Conservation (phyloP, 2,113 vertebrate species). For the Balaenoptera acutorostrata region DNA sequence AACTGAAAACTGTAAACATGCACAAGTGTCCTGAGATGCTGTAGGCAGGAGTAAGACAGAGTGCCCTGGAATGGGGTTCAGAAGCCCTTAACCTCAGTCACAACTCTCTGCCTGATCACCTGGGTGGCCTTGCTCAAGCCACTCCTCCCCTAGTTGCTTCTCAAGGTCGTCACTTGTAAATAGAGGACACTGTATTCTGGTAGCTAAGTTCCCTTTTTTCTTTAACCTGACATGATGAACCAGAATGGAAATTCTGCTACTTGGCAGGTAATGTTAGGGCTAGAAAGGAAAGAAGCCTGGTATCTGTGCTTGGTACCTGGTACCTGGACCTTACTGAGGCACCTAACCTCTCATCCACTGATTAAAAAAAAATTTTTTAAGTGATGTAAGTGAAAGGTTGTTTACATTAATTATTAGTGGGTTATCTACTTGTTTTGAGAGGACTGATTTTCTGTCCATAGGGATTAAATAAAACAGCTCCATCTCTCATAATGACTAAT, state of each 20-base stretch:
- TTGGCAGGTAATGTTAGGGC: neutral
- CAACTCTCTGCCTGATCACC: neutral
- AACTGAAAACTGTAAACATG: neutral
- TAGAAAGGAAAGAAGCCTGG: neutral
- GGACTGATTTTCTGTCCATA: neutral
- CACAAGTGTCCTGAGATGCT: neutral
- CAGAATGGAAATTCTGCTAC: neutral
- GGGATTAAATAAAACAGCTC: neutral
- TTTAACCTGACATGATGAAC: neutral
- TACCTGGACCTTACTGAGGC: neutral
- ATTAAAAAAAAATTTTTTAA: neutral
- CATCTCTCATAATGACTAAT: neutral
- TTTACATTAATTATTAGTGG: neutral
- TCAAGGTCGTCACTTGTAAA: neutral
- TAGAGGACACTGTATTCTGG: neutral
- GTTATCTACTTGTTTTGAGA: neutral
- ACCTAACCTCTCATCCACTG: neutral
- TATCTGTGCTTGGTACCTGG: neutral
- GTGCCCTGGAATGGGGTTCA: neutral
- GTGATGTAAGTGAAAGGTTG: neutral
- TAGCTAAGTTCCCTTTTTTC: neutral
- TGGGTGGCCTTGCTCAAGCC: neutral
- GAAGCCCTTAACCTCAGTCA: no score
- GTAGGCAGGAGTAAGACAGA: neutral
- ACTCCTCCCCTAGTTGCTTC: neutral